These are phyloP conservation scores for Synanthedon myopaeformis DNA, from an alignment of 2,888 invertebrate genomes.

Conservation along the genomic window DNA sequence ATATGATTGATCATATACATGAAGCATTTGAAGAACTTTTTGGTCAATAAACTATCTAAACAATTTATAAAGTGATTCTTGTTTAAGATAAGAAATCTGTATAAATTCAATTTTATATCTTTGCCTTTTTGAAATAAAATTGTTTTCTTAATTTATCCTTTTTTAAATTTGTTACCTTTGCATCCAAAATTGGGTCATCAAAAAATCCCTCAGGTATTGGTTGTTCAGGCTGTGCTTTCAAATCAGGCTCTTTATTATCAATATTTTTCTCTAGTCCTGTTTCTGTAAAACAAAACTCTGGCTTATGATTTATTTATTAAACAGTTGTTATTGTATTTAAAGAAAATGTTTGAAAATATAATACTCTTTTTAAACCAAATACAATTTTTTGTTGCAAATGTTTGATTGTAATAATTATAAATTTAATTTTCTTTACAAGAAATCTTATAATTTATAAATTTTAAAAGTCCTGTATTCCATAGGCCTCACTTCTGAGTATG, in stretches of 20 bases:
- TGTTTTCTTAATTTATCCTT: neutral
- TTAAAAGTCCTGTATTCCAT: too few relatives aligned
- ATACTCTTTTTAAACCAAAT: too few relatives aligned
- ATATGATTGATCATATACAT: constrained; percentile 89
- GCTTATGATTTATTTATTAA: too few relatives aligned
- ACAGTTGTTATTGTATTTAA: neutral
- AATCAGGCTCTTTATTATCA: constrained; percentile 19
- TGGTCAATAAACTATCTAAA: constrained; percentile 22
- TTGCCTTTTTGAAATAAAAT: neutral
- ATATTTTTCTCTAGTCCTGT: too few relatives aligned
- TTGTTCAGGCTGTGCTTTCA: constrained; percentile 28
- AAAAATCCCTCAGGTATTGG: constrained; percentile 87
- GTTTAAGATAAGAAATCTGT: neutral
- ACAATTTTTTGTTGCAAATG: too few relatives aligned
- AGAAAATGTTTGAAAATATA: constrained; percentile 1
- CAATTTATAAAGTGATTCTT: neutral
- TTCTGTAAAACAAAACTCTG: too few relatives aligned
- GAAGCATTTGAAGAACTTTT: constrained; percentile 73
- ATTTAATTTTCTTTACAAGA: too few relatives aligned
- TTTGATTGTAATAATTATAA: too few relatives aligned
- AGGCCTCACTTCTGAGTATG: too few relatives aligned
- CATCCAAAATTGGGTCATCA: constrained; percentile 85
- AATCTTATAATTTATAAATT: too few relatives aligned
- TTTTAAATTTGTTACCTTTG: constrained; percentile 70
- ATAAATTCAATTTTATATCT: too few relatives aligned